These are phyloP conservation scores for Euschistus heros DNA, from an alignment of 1,140 invertebrate genomes.

Conservation along the genomic window DNA sequence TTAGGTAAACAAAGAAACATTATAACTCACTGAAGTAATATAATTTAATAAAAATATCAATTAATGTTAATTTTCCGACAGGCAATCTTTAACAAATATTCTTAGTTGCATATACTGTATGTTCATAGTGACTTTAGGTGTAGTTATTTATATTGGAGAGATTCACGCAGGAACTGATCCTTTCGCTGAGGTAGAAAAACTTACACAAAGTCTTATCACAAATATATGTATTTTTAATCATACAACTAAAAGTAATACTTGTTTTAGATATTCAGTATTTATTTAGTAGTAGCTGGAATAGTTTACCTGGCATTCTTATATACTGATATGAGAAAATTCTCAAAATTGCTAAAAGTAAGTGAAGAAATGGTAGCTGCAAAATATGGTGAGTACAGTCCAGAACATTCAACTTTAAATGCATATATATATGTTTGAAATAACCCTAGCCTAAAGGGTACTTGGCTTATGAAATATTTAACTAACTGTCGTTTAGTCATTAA, in stretches of 20 bases:
- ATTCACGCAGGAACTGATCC: conserved; percentile 39
- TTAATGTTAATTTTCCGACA: conserved; percentile 31
- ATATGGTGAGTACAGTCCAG: conserved; percentile 19
- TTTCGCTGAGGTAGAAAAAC: conserved; percentile 42
- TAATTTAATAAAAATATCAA: too few species aligned
- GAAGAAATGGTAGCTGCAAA: conserved; percentile 10
- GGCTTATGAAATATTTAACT: too few species aligned
- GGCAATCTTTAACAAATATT: conserved; percentile 44
- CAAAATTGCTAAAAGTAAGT: conserved; percentile 36
- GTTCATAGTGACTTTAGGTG: conserved; percentile 50
- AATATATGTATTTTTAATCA: not conserved
- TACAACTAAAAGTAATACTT: conserved; percentile 1
- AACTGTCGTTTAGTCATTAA: too few species aligned
- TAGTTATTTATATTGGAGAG: conserved; percentile 50
- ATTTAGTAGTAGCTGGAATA: conserved; percentile 44
- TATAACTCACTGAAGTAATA: too few species aligned
- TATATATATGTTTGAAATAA: too few species aligned
- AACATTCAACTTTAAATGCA: too few species aligned
- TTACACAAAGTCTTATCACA: conserved; percentile 1
- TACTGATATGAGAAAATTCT: conserved; percentile 47
- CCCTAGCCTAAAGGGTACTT: too few species aligned
- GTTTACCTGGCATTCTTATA: conserved; percentile 48
- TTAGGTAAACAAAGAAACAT: conserved; percentile 30
- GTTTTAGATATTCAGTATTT: conserved; percentile 48
- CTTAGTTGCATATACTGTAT: conserved; percentile 52